phyloP scores from a whole-genome alignment of 2,888 invertebrate genomes.

The Leptura quadrifasciata region DNA sequence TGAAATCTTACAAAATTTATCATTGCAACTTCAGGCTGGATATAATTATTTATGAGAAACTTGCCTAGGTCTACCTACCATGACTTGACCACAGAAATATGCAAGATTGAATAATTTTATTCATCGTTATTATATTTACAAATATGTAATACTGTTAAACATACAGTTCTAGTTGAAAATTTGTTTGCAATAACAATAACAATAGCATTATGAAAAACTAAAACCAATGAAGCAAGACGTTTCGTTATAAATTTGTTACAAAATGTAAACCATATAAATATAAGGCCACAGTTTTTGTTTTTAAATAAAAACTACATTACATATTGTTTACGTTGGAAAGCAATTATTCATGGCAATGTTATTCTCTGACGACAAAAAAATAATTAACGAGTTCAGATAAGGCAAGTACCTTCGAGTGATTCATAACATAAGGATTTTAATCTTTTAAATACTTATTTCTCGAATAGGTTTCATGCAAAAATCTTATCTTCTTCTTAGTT shows the following conservation, averaged over 20 bases:
- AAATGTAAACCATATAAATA: neutral
- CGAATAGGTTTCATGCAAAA: too few species aligned
- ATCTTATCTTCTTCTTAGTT: too few species aligned
- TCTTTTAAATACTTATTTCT: too few species aligned
- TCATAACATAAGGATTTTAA: too few species aligned
- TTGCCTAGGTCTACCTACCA: too few species aligned
- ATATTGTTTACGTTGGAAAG: neutral
- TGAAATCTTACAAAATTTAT: too few species aligned
- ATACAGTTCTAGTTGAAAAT: neutral
- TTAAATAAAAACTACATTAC: neutral
- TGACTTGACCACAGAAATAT: too few species aligned
- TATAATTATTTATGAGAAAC: too few species aligned
- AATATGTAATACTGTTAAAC: neutral
- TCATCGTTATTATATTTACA: neutral
- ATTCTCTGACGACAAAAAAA: neutral
- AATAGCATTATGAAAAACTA: neutral
- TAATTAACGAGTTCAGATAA: neutral
- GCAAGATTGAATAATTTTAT: neutral
- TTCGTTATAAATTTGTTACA: slow-evolving; percentile 19
- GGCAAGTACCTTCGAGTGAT: neutral
- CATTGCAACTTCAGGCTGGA: too few species aligned
- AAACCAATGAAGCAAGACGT: slow-evolving; percentile 26
- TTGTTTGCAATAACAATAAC: slow-evolving; percentile 12
- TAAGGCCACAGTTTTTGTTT: slow-evolving; percentile 13
- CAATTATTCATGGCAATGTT: neutral